Conservation (phyloP, 2,888 invertebrate genomes). For the Acleris laterana region DNA sequence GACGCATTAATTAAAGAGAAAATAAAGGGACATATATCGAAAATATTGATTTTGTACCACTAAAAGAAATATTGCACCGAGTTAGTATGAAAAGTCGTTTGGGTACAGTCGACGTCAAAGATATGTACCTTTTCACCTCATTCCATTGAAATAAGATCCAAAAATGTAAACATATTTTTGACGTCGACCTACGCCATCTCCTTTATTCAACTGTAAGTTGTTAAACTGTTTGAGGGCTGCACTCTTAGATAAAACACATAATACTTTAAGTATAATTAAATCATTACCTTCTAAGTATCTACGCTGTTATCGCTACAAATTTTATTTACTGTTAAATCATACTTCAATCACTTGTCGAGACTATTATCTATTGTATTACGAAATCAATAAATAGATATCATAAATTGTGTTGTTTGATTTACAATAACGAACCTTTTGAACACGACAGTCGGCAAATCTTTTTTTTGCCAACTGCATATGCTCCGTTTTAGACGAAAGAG, state of each 20-base stretch:
- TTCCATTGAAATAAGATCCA: too few relatives aligned
- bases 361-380: constrained; percentile 68
- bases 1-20: too few relatives aligned
- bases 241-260: constrained; percentile 2
- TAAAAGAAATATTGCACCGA: too few relatives aligned
- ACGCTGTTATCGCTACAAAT: constrained; percentile 71
- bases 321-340: constrained; percentile 63
- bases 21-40: too few relatives aligned
- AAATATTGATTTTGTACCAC: too few relatives aligned
- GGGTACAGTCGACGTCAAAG: too few relatives aligned
- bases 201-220: neutral
- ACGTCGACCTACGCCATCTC: too few relatives aligned
- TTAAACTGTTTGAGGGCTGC: constrained; percentile 18
- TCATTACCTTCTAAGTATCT: constrained; percentile 43
- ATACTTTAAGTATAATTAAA: constrained; percentile 14
- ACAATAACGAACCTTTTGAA: too few relatives aligned
- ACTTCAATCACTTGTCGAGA: constrained; percentile 71
- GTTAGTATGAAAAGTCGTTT: too few relatives aligned
- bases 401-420: constrained; percentile 44
- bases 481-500: too few relatives aligned
- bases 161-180: too few relatives aligned
- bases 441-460: neutral
- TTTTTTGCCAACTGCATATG: neutral
- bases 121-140: too few relatives aligned
- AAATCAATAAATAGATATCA: constrained; percentile 78